These are phyloP conservation scores for Hypomecis atomaria DNA, from an alignment of 2,888 invertebrate genomes.

Conservation along the genomic window DNA sequence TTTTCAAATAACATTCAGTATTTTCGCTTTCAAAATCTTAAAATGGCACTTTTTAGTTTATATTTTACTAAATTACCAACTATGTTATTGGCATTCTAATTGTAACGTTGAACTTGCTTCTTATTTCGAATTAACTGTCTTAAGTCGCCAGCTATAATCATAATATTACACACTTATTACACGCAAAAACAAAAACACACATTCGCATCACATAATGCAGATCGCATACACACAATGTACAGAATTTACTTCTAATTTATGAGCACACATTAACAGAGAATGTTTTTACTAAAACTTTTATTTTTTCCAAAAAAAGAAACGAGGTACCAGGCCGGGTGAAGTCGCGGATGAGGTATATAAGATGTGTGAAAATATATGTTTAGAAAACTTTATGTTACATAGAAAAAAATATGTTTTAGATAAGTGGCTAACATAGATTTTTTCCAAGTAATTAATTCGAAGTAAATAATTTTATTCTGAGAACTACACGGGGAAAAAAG, in stretches of 20 bases:
- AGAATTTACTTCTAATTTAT: constrained; percentile 55
- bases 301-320: constrained; percentile 87
- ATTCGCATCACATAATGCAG: constrained; percentile 36
- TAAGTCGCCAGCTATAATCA: constrained; percentile 3
- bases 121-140: constrained; percentile 10
- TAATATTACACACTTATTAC: constrained; percentile 23
- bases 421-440: constrained; percentile 82
- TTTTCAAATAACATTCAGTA: constrained; percentile 40
- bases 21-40: constrained; percentile 39
- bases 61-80: constrained; percentile 23
- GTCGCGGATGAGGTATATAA: constrained; percentile 88
- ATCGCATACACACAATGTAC: constrained; percentile 46
- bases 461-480: constrained; percentile 48
- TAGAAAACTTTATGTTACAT: constrained; percentile 76
- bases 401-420: constrained; percentile 61
- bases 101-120: constrained; percentile 12
- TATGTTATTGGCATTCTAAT: constrained; percentile 21
- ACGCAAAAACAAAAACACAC: constrained; percentile 35
- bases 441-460: constrained; percentile 73
- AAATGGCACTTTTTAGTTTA: constrained; percentile 35
- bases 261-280: constrained; percentile 77
- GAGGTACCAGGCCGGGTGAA: constrained; percentile 92
- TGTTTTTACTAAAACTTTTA: constrained; percentile 77
- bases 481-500: constrained; percentile 1
- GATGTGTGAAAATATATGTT: constrained; percentile 79